Conservation (phyloP, 1,140 invertebrate species). For the Drosophila takahashii region DNA sequence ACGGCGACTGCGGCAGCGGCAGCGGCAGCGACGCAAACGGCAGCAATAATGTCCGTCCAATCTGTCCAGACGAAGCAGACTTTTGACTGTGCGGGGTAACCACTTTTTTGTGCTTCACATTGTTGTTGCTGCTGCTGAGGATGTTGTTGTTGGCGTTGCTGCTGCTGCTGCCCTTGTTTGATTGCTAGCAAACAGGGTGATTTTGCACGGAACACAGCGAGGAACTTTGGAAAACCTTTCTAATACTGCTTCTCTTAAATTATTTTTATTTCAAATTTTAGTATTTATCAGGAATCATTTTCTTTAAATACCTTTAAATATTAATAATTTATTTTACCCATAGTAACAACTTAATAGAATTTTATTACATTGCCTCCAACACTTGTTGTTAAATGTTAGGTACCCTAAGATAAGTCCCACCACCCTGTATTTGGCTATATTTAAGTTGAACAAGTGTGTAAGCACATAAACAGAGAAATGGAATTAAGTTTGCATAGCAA, state of each 20-base stretch:
- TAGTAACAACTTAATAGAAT: no score
- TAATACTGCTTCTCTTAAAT: no score
- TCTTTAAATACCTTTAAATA: no score
- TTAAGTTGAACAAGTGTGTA: slow-evolving; percentile 79
- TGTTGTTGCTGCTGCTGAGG: slow-evolving; percentile 48
- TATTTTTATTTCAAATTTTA: not conserved
- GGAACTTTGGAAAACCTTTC: no score
- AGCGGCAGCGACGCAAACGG: slow-evolving; percentile 35
- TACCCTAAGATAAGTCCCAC: not conserved
- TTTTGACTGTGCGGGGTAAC: slow-evolving; percentile 79
- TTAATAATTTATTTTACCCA: no score
- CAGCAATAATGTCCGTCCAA: slow-evolving; percentile 72
- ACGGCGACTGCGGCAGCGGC: slow-evolving; percentile 33
- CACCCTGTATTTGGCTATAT: slow-evolving; percentile 44
- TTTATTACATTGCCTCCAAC: no score
- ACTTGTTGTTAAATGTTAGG: no score
- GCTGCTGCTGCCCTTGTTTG: slow-evolving; percentile 65
- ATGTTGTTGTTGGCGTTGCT: slow-evolving; percentile 25
- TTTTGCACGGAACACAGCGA: not conserved
- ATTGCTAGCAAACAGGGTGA: slow-evolving; percentile 73
- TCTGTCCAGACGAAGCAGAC: slow-evolving; percentile 76
- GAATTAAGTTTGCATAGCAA: slow-evolving; percentile 84
- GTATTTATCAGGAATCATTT: no score
- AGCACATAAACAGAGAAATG: slow-evolving; percentile 84
- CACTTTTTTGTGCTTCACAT: slow-evolving; percentile 77